Conservation (phyloP, 2,797 vertebrate genomes). For the Takifugu ocellatus region DNA sequence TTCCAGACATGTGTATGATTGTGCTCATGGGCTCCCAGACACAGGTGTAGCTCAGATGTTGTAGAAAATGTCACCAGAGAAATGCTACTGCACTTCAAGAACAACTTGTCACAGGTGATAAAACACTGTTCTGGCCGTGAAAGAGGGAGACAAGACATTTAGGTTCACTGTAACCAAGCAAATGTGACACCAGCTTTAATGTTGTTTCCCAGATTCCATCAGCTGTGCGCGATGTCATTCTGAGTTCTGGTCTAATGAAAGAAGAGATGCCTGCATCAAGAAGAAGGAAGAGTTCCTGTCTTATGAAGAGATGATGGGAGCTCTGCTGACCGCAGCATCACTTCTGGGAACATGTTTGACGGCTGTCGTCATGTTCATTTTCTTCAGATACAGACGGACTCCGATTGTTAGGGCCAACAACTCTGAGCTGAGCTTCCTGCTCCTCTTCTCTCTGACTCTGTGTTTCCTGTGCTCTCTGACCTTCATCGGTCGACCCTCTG, state of each 20-base stretch:
- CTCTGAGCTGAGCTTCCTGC: constrained; percentile 65
- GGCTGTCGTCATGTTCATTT: neutral
- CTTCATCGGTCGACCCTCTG: constrained; percentile 65
- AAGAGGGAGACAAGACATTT: neutral
- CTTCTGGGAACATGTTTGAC: constrained; percentile 1
- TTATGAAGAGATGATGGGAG: neutral
- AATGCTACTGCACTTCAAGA: neutral
- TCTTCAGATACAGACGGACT: constrained; percentile 5
- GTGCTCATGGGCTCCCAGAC: no score
- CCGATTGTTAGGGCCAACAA: constrained; percentile 62
- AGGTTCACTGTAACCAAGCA: neutral
- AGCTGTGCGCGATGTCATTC: neutral
- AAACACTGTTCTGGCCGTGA: no score
- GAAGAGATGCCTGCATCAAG: neutral
- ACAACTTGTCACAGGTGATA: neutral
- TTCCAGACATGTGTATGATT: no score
- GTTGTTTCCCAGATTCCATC: neutral
- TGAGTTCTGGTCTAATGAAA: constrained; percentile 3
- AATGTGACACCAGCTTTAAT: neutral
- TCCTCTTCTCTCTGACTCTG: constrained; percentile 62
- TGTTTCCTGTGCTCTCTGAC: constrained; percentile 70
- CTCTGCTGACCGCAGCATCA: constrained; percentile 3
- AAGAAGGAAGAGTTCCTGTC: constrained; percentile 6
- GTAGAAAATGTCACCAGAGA: neutral
- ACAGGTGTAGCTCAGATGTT: neutral